These are phyloP conservation scores for Lamellibrachia luymesi DNA, from an alignment of 1,140 invertebrate species.

Conservation along the genomic window DNA sequence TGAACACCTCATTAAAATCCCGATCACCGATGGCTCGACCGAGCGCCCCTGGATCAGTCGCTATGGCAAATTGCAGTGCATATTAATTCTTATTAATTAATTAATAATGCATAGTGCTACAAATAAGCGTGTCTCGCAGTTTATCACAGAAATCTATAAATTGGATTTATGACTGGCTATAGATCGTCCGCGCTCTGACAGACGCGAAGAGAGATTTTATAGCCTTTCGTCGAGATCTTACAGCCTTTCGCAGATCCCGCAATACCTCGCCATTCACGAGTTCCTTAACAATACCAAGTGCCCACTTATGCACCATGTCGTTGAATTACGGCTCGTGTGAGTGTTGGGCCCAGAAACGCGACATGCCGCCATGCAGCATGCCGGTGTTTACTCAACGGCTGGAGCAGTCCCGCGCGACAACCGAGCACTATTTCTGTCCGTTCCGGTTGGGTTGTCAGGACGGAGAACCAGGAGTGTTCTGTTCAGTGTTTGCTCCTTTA, in stretches of 20 bases:
- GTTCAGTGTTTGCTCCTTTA: not conserved
- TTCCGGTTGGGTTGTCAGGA: not conserved
- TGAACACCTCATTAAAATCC: not conserved
- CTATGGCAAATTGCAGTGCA: not conserved
- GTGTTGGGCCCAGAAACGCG: not conserved
- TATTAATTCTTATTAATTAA: not conserved
- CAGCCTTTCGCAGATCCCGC: too few relatives aligned
- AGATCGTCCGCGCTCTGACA: too few relatives aligned
- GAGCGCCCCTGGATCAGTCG: not conserved
- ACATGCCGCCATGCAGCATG: not conserved
- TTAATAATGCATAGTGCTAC: not conserved
- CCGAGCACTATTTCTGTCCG: not conserved
- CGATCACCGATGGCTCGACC: not conserved
- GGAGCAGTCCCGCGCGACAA: not conserved
- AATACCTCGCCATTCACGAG: not conserved
- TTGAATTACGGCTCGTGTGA: not conserved
- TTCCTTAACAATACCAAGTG: not conserved
- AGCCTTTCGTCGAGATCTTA: too few relatives aligned
- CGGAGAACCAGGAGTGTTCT: not conserved
- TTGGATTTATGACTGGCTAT: not conserved
- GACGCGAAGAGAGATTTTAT: too few relatives aligned
- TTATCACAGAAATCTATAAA: not conserved
- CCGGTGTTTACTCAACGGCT: not conserved
- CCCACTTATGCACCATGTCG: not conserved
- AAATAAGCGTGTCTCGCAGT: not conserved